phyloP scores from a whole-genome alignment of 2,888 invertebrate genomes.

The Zele albiditarsus region DNA sequence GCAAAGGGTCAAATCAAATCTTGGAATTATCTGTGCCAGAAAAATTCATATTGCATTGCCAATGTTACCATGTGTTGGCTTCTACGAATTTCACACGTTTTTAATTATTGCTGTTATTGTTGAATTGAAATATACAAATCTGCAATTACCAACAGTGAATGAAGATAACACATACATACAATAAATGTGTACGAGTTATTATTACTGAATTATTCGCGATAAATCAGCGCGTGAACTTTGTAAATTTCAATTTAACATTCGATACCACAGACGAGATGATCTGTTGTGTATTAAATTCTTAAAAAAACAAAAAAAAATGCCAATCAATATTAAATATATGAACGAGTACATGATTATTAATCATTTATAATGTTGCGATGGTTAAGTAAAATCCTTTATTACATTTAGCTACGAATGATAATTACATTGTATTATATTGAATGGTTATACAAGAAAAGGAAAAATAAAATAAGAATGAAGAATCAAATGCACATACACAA shows the following conservation, averaged over 20 bases:
- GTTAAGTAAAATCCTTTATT: conserved; percentile 63
- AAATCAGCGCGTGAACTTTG: no score
- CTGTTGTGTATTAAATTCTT: no score
- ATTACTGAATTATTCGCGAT: no score
- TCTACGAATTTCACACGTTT: not conserved
- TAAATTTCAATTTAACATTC: no score
- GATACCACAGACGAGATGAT: no score
- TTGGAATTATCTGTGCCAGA: not conserved
- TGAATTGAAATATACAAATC: not conserved
- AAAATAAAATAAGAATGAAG: not conserved
- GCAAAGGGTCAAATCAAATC: not conserved
- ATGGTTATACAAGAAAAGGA: conserved; percentile 45
- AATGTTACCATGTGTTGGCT: conserved; percentile 12
- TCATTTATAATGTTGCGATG: conserved; percentile 1
- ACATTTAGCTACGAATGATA: conserved; percentile 62
- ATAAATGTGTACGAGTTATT: no score
- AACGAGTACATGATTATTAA: conserved; percentile 24
- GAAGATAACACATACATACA: no score
- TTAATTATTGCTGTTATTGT: not conserved
- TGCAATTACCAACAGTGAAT: no score
- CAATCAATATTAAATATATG: not conserved
- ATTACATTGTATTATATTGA: conserved; percentile 55
- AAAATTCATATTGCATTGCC: not conserved
- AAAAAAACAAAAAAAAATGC: not conserved
- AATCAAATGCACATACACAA: conserved; percentile 54